Conservation (phyloP, 2,113 vertebrate genomes). For the Origma solitaria region DNA sequence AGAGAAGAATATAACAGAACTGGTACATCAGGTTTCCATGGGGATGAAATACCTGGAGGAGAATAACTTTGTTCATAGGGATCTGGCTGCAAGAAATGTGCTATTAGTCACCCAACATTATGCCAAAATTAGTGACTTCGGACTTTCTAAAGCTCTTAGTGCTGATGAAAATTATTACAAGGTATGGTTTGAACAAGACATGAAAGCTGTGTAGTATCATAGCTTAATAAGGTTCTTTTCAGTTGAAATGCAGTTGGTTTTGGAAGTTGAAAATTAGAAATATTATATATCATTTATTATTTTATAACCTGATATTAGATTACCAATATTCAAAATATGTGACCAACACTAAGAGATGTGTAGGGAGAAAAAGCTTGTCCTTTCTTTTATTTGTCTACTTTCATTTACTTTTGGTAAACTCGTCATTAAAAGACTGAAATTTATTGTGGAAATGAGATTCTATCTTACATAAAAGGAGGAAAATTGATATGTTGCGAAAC, state of each 20-base stretch:
- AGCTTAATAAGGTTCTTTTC: not conserved
- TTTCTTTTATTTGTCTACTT: not conserved
- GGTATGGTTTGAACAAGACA: slow-evolving; percentile 57
- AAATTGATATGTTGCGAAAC: not conserved
- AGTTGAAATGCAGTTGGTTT: not conserved
- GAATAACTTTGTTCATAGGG: slow-evolving; percentile 93
- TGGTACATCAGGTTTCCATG: slow-evolving; percentile 96
- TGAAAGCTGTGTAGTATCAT: not conserved
- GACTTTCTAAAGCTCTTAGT: slow-evolving; percentile 92
- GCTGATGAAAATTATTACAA: slow-evolving; percentile 85
- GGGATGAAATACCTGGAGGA: slow-evolving; percentile 99
- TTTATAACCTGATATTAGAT: not conserved
- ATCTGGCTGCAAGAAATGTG: slow-evolving; percentile 95
- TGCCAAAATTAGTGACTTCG: slow-evolving; percentile 98
- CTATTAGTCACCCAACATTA: slow-evolving; percentile 96
- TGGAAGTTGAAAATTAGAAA: not conserved
- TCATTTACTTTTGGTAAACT: not conserved
- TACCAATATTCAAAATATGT: not conserved
- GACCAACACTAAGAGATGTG: not conserved
- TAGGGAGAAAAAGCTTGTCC: not conserved
- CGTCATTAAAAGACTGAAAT: not conserved
- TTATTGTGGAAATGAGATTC: not conserved
- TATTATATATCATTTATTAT: not conserved
- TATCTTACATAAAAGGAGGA: not conserved
- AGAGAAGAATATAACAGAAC: slow-evolving; percentile 90